Percentiles rank a stretch among this genome's conserved stretches.
Conservation (phyloP, 2,797 vertebrate species). For the Myotis daubentonii region DNA sequence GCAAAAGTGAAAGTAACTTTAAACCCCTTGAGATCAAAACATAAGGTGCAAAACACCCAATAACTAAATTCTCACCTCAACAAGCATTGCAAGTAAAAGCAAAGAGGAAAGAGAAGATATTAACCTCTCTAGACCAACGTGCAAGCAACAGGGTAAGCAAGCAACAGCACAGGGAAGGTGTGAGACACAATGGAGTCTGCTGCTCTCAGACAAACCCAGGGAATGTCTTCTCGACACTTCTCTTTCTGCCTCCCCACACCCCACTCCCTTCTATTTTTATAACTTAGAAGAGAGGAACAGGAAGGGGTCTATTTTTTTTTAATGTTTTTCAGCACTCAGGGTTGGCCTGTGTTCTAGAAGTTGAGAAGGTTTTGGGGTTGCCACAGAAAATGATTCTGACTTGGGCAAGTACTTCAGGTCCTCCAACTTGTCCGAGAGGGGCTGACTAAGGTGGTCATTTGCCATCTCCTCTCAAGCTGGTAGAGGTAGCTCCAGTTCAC, state of each 20-base stretch:
- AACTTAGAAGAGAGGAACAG: slow-evolving; percentile 75
- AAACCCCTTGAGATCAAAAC: slow-evolving; percentile 66
- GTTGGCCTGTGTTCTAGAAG: slow-evolving; percentile 41
- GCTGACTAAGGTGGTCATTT: not conserved
- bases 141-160: slow-evolving; percentile 55
- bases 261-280: slow-evolving; percentile 78
- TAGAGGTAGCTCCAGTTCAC: not conserved
- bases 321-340: slow-evolving; percentile 52
- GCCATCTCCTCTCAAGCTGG: not conserved
- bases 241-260: slow-evolving; percentile 59
- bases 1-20: slow-evolving; percentile 81
- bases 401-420: not conserved
- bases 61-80: slow-evolving; percentile 67
- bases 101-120: slow-evolving; percentile 50
- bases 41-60: slow-evolving; percentile 14
- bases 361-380: not conserved
- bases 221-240: slow-evolving; percentile 57
- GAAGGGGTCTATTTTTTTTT: slow-evolving; percentile 54
- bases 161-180: slow-evolving; percentile 59
- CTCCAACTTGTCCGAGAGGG: not conserved
- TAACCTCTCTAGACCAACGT: slow-evolving; percentile 21
- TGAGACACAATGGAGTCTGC: slow-evolving; percentile 59
- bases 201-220: slow-evolving; percentile 54
- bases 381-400: not conserved
- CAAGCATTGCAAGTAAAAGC: slow-evolving; percentile 60